phyloP scores from a whole-genome alignment of 1,140 invertebrate genomes.

The Panagrolaimus sp. region DNA sequence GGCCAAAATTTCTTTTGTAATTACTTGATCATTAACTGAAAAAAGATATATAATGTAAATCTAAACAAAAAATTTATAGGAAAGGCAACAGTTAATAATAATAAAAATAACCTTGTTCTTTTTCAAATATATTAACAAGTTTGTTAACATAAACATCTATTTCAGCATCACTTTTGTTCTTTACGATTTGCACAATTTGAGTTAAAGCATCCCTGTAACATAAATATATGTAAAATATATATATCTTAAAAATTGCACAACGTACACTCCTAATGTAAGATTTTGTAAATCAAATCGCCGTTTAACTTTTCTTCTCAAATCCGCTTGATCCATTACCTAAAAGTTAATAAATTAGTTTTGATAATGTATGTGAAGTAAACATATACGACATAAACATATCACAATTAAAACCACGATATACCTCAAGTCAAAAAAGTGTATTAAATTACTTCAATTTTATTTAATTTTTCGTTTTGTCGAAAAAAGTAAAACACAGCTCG shows the following conservation, averaged over 20 bases:
- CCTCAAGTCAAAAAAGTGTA: background rate
- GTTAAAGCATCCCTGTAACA: slow-evolving; percentile 1
- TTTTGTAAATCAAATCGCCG: background rate
- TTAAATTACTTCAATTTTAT: slow-evolving; percentile 1
- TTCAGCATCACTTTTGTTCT: background rate
- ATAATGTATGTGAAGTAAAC: background rate
- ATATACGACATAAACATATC: background rate
- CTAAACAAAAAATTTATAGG: background rate
- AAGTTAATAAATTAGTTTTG: background rate
- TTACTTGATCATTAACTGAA: too few species aligned
- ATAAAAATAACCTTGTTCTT: background rate
- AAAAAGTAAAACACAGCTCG: background rate
- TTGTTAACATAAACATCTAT: background rate
- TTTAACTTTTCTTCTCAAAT: background rate
- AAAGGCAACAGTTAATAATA: background rate
- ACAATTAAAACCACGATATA: background rate
- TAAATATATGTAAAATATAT: background rate
- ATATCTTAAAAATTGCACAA: background rate
- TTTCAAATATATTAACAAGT: background rate
- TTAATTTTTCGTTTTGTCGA: background rate
- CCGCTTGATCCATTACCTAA: slow-evolving; percentile 9
- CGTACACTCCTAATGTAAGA: slow-evolving; percentile 3
- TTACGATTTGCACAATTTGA: background rate
- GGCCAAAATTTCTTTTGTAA: too few species aligned
- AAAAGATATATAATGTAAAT: too few species aligned